Evolutionary conservation across 2,113 vertebrate genomes (phyloP).

Genomic region (Bambusicola thoracicus): DNA sequence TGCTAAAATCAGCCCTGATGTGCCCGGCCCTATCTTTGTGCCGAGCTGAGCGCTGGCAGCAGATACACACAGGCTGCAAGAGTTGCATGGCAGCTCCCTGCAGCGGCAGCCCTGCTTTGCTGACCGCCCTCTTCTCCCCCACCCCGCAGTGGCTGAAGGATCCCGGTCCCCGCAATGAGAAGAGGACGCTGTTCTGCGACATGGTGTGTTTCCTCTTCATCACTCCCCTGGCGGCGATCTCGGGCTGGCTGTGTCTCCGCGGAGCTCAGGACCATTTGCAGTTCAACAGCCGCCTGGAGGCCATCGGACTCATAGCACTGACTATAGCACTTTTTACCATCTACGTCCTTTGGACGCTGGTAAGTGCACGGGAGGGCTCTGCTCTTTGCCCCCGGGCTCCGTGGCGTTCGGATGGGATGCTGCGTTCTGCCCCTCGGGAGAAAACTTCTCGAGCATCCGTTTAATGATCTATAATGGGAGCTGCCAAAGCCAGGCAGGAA

Average conservation of each 20-base stretch:
- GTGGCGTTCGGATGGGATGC: neutral
- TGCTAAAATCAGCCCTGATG: neutral
- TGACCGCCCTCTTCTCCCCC: neutral
- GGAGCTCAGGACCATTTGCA: constrained; percentile 95
- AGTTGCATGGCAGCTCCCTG: accelerated
- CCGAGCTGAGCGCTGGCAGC: no score
- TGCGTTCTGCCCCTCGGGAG: neutral
- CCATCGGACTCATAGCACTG: constrained; percentile 93
- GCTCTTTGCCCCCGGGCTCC: neutral
- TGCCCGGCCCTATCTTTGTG: neutral
- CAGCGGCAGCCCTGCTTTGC: accelerated
- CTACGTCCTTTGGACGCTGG: constrained; percentile 97
- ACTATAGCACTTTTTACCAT: constrained; percentile 98
- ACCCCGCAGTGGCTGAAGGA: constrained; percentile 90
- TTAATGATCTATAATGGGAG: neutral
- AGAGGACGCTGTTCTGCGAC: constrained; percentile 94
- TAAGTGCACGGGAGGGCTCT: constrained; percentile 68
- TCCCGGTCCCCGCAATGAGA: constrained; percentile 91
- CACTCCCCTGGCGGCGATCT: constrained; percentile 92
- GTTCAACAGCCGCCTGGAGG: constrained; percentile 93
- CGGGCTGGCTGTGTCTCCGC: constrained; percentile 93
- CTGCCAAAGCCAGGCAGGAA: neutral
- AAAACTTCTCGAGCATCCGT: neutral
- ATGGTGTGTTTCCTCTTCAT: constrained; percentile 98
- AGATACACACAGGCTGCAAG: accelerated